Evolutionary conservation across 2,797 vertebrate genomes (phyloP).

Genomic region (Spondyliosoma cantharus): DNA sequence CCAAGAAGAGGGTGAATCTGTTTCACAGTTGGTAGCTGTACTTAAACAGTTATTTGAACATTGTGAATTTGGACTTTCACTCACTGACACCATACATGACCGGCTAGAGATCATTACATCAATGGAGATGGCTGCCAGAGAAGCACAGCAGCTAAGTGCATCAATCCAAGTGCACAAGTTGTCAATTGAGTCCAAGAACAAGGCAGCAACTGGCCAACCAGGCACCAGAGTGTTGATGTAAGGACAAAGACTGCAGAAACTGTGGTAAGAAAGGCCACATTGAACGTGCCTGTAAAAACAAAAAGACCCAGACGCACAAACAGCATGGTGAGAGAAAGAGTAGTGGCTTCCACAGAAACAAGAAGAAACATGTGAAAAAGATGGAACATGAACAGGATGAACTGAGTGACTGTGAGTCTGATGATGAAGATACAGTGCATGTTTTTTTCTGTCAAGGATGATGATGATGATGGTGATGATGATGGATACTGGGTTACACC

Average conservation of each 20-base stretch:
- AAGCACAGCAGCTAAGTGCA: not conserved
- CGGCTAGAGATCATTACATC: not conserved
- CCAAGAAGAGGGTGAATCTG: not conserved
- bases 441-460: not conserved
- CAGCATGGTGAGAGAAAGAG: not conserved
- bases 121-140: not conserved
- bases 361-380: not conserved
- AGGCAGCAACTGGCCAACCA: not conserved
- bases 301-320: slow-evolving; percentile 3
- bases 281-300: not conserved
- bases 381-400: slow-evolving; percentile 12
- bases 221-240: slow-evolving; percentile 16
- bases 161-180: not conserved
- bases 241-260: slow-evolving; percentile 7
- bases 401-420: not conserved
- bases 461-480: no score
- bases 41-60: no score
- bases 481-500: not conserved
- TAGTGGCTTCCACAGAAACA: not conserved
- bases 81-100: no score
- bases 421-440: not conserved
- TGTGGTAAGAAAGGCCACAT: slow-evolving; percentile 32
- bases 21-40: not conserved
- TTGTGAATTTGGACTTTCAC: no score
- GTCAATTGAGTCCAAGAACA: slow-evolving; percentile 1